Evolutionary conservation across 2,113 vertebrate species (phyloP).

Genomic region (Eulemur rufifrons): DNA sequence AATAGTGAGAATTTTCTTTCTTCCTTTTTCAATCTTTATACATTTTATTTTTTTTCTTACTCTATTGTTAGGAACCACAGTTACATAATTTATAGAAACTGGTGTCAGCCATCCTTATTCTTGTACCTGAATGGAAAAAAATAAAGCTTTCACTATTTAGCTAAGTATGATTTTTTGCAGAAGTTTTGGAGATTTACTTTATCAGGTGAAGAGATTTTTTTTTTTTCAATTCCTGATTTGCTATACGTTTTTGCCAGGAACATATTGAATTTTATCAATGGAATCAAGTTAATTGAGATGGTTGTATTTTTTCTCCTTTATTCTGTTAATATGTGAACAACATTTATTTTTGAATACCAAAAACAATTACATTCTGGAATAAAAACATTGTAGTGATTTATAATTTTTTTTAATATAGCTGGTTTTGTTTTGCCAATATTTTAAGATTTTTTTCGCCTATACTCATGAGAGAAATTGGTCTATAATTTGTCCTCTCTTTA

Average conservation of each 20-base stretch:
- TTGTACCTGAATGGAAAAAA: not conserved
- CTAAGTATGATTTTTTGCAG: not conserved
- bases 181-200: not conserved
- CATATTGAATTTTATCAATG: not conserved
- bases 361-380: not conserved
- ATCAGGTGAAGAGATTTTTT: not conserved
- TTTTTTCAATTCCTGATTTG: not conserved
- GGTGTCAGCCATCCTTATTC: not conserved
- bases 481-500: not conserved
- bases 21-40: not conserved
- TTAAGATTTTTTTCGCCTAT: not conserved
- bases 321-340: not conserved
- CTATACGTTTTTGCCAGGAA: not conserved
- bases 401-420: not conserved
- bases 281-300: not conserved
- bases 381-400: not conserved
- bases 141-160: not conserved
- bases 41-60: not conserved
- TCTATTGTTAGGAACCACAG: not conserved
- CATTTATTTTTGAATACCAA: conserved; percentile 3
- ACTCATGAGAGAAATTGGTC: not conserved
- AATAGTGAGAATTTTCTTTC: not conserved
- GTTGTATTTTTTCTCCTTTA: not conserved
- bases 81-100: not conserved
- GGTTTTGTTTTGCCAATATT: conserved; percentile 27